phyloP scores from a whole-genome alignment of 2,113 vertebrate species.

The Cynocephalus volans region DNA sequence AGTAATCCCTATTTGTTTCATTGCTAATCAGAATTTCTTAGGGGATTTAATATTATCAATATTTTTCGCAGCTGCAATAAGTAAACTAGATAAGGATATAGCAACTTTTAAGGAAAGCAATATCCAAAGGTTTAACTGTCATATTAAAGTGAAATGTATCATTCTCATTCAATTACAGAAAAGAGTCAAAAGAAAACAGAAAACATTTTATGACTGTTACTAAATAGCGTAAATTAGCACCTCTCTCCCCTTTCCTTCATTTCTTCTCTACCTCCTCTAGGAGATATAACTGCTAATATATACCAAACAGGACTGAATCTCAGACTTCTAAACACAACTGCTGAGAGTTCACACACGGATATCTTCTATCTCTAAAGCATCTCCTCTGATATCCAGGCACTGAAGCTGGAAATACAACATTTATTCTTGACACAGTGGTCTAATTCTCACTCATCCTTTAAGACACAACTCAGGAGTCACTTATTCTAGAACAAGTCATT shows the following conservation, averaged over 20 bases:
- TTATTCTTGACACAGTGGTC: background rate
- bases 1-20: background rate
- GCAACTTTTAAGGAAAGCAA: background rate
- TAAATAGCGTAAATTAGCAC: background rate
- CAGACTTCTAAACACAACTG: constrained; percentile 13
- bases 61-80: background rate
- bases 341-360: background rate
- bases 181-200: background rate
- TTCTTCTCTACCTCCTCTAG: background rate
- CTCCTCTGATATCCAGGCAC: background rate
- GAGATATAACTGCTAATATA: background rate
- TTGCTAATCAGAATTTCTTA: background rate
- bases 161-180: background rate
- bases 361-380: background rate
- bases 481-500: background rate
- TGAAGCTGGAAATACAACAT: background rate
- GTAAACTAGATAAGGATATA: background rate
- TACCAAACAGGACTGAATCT: background rate
- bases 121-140: constrained; percentile 37
- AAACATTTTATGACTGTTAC: background rate
- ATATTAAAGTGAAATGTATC: background rate
- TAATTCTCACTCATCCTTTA: background rate
- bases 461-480: background rate
- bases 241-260: background rate
- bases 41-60: background rate